Percentiles rank a stretch among this genome's conserved stretches.
These are phyloP conservation scores for Conus canariensis DNA, from an alignment of 2,888 invertebrate genomes.

Conservation along the genomic window DNA sequence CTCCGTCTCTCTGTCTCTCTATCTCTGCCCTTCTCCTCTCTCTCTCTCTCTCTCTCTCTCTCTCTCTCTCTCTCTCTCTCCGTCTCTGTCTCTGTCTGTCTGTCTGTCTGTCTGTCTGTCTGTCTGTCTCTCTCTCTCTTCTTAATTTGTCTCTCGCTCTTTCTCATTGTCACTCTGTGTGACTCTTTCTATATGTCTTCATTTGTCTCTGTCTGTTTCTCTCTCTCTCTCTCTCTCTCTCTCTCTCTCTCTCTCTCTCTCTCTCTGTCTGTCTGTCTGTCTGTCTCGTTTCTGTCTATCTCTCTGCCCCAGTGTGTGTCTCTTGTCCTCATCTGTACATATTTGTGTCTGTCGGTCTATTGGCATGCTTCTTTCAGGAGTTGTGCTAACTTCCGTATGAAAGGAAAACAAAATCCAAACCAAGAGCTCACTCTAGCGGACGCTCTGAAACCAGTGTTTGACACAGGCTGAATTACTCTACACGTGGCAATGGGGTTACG, in stretches of 20 bases:
- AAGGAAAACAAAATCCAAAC: too few species aligned
- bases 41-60: neutral
- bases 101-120: neutral
- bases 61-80: neutral
- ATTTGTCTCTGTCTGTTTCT: neutral
- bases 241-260: neutral
- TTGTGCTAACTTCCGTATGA: too few species aligned
- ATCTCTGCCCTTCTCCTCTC: neutral
- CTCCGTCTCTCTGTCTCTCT: neutral
- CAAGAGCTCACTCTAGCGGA: too few species aligned
- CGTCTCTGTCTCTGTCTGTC: neutral
- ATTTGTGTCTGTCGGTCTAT: neutral
- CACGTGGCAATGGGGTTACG: too few species aligned
- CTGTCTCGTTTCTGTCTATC: neutral
- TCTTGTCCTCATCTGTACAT: neutral
- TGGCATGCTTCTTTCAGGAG: too few species aligned
- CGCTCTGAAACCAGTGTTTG: too few species aligned
- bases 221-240: neutral
- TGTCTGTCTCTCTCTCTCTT: too few species aligned
- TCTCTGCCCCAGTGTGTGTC: neutral
- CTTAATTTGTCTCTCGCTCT: neutral
- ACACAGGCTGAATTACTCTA: too few species aligned
- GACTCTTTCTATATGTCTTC: too few species aligned
- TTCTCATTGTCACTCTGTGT: neutral
- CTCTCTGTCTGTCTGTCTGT: neutral